Conservation (phyloP, 2,888 invertebrate species). For the Trachelus iudaicus region DNA sequence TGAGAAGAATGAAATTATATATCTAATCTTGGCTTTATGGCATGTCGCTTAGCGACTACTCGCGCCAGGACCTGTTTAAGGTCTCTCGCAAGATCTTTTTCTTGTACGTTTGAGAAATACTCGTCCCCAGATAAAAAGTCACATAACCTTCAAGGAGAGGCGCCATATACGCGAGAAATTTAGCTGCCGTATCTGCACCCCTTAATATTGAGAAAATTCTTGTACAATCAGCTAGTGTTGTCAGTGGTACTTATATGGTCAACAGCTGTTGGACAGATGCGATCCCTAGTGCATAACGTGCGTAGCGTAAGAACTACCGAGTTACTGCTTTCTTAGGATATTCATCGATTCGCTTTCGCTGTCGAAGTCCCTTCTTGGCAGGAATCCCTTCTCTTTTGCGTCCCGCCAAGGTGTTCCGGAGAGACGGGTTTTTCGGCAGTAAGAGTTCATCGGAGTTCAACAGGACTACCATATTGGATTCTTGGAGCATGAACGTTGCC, state of each 20-base stretch:
- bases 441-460: neutral
- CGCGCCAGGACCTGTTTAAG: neutral
- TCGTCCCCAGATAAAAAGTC: neutral
- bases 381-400: neutral
- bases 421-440: neutral
- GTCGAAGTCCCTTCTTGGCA: neutral
- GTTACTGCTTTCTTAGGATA: neutral
- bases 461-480: neutral
- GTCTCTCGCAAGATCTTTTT: neutral
- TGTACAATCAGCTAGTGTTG: neutral
- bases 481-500: neutral
- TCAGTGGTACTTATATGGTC: neutral
- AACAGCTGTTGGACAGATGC: neutral
- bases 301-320: neutral
- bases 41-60: neutral
- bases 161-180: neutral
- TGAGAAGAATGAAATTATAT: neutral
- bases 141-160: neutral
- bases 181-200: neutral
- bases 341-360: neutral
- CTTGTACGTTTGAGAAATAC: neutral
- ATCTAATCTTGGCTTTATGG: constrained; percentile 14
- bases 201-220: neutral
- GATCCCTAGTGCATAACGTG: neutral
- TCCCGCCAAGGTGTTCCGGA: neutral